A percentile compares a stretch with the other conserved stretches of the same genome.
Evolutionary conservation across 2,888 invertebrate genomes (phyloP).

Genomic region (Lasioglossum marginatum): DNA sequence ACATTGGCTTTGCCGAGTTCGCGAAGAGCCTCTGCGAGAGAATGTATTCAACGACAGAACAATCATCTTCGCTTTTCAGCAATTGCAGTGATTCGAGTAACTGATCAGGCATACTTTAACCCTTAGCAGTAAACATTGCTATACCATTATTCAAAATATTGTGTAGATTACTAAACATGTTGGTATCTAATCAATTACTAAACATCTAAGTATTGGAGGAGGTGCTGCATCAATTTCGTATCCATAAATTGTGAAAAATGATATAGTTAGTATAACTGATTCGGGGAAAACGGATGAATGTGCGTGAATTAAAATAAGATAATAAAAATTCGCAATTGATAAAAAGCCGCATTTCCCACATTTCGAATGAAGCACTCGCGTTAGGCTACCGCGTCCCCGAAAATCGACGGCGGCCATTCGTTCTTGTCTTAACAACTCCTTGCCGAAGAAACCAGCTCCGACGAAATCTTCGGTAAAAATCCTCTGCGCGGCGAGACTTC

Average conservation of each 20-base stretch:
- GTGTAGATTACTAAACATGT: too few species aligned
- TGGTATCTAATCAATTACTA: too few species aligned
- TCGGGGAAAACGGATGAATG: too few species aligned
- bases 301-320: too few species aligned
- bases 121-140: too few species aligned
- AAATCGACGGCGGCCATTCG: conserved; percentile 2
- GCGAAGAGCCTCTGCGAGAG: neutral
- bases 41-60: neutral
- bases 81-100: neutral
- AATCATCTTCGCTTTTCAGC: neutral
- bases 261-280: too few species aligned
- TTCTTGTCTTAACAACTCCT: neutral
- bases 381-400: neutral
- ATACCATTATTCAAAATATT: too few species aligned
- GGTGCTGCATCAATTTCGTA: too few species aligned
- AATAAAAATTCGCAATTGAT: too few species aligned
- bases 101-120: neutral
- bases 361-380: neutral
- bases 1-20: neutral
- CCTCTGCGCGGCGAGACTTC: neutral
- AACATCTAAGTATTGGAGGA: too few species aligned
- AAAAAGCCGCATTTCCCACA: neutral
- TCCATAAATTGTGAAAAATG: too few species aligned
- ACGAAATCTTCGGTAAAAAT: neutral
- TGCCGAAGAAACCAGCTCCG: neutral